These are phyloP conservation scores for Tupaia tana DNA, from an alignment of 2,113 vertebrate species.

Conservation along the genomic window DNA sequence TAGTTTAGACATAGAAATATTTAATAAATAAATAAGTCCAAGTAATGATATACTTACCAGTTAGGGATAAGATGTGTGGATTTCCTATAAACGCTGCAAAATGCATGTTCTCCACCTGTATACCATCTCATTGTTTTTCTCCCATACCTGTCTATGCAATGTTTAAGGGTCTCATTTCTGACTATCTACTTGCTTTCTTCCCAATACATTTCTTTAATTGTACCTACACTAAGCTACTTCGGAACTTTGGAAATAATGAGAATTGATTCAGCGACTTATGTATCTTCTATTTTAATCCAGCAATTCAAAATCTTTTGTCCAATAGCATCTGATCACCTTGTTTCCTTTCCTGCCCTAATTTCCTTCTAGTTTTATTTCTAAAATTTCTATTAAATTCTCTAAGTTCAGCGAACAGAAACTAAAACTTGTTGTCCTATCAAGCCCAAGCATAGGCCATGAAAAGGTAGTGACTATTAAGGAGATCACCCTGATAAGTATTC, in stretches of 20 bases:
- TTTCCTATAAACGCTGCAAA: background rate
- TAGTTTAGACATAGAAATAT: background rate
- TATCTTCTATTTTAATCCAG: background rate
- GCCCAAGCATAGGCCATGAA: background rate
- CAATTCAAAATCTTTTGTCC: background rate
- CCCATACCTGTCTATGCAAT: background rate
- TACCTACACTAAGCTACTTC: background rate
- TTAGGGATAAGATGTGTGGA: background rate
- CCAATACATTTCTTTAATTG: background rate
- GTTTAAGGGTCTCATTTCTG: background rate
- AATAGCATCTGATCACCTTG: background rate
- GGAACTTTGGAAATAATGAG: background rate
- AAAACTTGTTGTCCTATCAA: background rate
- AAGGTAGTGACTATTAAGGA: background rate
- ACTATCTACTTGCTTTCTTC: background rate
- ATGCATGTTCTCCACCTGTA: background rate
- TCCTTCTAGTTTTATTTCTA: constrained; percentile 19
- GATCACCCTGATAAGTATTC: background rate
- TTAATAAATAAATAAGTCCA: constrained; percentile 32
- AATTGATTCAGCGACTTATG: constrained; percentile 8
- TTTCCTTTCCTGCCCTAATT: background rate
- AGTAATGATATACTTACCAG: background rate
- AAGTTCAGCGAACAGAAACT: constrained; percentile 1
- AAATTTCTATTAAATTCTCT: constrained; percentile 8
- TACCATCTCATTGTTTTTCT: background rate